Evolutionary conservation across 92 coral and sea anemone genomes (phyloP).

Genomic region (Plumapathes pennacea): DNA sequence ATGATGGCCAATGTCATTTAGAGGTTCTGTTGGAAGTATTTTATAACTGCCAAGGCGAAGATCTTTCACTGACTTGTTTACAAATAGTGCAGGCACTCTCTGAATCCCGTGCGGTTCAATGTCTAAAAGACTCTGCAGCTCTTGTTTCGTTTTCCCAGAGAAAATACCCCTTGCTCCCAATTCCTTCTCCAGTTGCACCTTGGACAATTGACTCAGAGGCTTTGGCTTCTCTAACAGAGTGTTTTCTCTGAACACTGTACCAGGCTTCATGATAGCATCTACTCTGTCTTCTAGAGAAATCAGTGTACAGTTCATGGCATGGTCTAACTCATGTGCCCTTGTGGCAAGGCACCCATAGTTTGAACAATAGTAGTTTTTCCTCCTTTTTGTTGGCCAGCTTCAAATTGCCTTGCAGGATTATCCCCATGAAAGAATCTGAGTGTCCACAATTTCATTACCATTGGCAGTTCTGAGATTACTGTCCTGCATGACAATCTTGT

Average conservation of each 20-base stretch:
- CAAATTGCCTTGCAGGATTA: constrained; percentile 44
- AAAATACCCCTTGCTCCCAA: constrained; percentile 32
- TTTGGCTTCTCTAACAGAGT: constrained; percentile 11
- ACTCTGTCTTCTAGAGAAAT: constrained; percentile 17
- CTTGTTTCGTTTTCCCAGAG: constrained; percentile 37
- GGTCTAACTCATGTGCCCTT: constrained; percentile 28
- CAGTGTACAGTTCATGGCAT: constrained; percentile 30
- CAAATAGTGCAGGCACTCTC: too few relatives aligned
- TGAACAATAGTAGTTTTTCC: constrained; percentile 37
- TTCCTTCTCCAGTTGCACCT: constrained; percentile 31
- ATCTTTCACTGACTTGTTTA: too few relatives aligned
- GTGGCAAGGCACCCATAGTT: constrained; percentile 29
- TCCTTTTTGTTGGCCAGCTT: constrained; percentile 51
- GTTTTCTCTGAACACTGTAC: constrained; percentile 8
- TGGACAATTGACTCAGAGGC: constrained; percentile 21
- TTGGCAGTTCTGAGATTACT: constrained; percentile 24
- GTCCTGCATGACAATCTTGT: constrained; percentile 33
- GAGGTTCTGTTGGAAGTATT: too few relatives aligned
- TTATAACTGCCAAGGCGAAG: too few relatives aligned
- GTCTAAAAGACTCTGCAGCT: too few relatives aligned
- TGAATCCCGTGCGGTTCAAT: too few relatives aligned
- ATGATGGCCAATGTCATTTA: too few relatives aligned
- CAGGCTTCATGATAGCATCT: constrained; percentile 5
- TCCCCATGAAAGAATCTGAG: constrained; percentile 43
- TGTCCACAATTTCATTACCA: not conserved